Evolutionary conservation across 1,140 invertebrate genomes (phyloP), one percentile per base, ranked within the genome.

Genomic region (Dufourea novaeangliae): DNA sequence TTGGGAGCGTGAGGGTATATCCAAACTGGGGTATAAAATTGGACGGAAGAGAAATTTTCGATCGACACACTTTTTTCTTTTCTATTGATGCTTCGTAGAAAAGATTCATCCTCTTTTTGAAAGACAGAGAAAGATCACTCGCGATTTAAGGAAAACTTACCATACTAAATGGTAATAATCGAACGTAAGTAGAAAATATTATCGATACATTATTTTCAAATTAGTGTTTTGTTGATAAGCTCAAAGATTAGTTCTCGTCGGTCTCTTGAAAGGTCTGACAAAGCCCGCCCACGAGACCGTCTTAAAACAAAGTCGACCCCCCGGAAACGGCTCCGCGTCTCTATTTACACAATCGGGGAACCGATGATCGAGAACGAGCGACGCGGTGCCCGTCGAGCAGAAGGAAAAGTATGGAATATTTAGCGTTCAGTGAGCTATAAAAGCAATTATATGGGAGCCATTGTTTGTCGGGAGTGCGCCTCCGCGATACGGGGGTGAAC

Each of bases 351-450:
- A 89, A 90, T 90, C 84, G 88, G 85, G 79, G 88, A 81, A 72
- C 83, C 86, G 86, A 89, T 87, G 86, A 91, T 88, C 83, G 87
- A 72, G 81, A 88, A 87, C 79, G 84, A 83, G 78, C 79, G 84
- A 80, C 82, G n/a, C n/a, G 34, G 75, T 64, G 59, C 67, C 75
- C 75, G 68, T 78, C 68, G 78, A 84, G 82, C 84, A 86, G 88
- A 88, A 88, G 82, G 84, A 89, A 91, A 92, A 90, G 90, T 91
- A 92, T 91, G 88, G 89, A 91, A 92, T 92, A 92, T 92, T 92
- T 92, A 92, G 89, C 89, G 90, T 91, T 92, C 90, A 90, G 82
- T 90, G 90, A 91, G 88, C 88, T 92, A 92, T 92, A 92, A 92
- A 92, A 92, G 91, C 91, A 92, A 92, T 92, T 92, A 92, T 91